Evolutionary conservation across 2,888 invertebrate species (phyloP).

Genomic region (Phorcus lineatus): DNA sequence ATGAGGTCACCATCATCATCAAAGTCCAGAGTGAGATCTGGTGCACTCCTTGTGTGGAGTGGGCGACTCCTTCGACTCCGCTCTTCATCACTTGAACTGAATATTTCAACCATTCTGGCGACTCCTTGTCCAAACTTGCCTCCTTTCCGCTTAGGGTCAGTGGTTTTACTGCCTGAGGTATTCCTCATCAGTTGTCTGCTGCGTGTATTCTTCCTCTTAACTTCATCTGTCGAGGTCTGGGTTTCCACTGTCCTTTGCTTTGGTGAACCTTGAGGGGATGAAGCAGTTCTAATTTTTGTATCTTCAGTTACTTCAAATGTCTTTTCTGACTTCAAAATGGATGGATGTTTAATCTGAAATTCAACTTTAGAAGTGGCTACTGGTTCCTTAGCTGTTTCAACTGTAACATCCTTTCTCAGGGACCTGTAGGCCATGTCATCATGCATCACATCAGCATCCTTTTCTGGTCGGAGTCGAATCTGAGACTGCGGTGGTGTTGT

Average conservation of each 20-base stretch:
- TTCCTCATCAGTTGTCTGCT: neutral
- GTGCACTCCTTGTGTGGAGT: conserved; percentile 66
- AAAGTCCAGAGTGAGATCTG: conserved; percentile 60
- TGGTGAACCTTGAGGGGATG: conserved; percentile 32
- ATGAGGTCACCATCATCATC: conserved; percentile 37
- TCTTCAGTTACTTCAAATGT: neutral
- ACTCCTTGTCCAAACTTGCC: conserved; percentile 50
- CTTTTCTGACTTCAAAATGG: neutral
- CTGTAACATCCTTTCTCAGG: conserved; percentile 6
- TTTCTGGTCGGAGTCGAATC: conserved; percentile 42
- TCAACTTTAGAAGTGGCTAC: neutral
- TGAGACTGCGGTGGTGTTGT: conserved; percentile 25
- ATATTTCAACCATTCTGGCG: conserved; percentile 62
- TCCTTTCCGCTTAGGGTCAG: conserved; percentile 1
- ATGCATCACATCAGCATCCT: conserved; percentile 48
- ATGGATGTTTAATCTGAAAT: conserved; percentile 18
- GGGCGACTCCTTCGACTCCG: conserved; percentile 41
- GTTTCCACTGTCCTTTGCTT: conserved; percentile 21
- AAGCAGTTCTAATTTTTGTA: neutral
- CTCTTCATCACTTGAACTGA: conserved; percentile 66
- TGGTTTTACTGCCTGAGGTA: conserved; percentile 28
- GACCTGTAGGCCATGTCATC: conserved; percentile 44
- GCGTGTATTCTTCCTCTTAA: neutral
- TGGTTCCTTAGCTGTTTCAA: conserved; percentile 11
- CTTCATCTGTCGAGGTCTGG: neutral